phyloP scores from a whole-genome alignment of 2,113 vertebrate species.

The Neolamprologus longior region DNA sequence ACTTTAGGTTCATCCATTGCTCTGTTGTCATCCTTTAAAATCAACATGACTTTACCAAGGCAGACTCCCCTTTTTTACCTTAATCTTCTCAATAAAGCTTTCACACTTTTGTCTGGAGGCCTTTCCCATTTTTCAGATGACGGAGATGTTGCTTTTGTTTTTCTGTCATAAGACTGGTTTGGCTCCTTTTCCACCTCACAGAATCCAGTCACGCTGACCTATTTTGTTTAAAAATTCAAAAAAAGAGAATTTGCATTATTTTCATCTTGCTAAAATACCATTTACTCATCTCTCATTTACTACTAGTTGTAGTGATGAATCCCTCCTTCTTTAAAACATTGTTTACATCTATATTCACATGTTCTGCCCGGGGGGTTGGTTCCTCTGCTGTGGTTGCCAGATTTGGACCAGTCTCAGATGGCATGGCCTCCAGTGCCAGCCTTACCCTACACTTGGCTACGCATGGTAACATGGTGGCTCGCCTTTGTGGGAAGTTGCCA shows the following conservation, averaged over 20 bases:
- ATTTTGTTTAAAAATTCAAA: background rate
- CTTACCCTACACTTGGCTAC: background rate
- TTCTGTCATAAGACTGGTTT: background rate
- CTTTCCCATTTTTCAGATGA: background rate
- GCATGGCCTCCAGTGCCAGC: background rate
- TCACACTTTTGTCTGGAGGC: background rate
- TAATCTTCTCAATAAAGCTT: conserved; percentile 7
- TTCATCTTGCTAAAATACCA: background rate
- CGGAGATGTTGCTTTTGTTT: background rate
- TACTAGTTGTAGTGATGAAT: background rate
- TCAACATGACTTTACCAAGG: background rate
- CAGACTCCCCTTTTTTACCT: conserved; percentile 8
- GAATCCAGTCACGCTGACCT: background rate
- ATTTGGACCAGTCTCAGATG: conserved; percentile 20
- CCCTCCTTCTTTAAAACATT: background rate
- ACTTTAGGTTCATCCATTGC: background rate
- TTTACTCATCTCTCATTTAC: background rate
- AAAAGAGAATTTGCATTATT: background rate
- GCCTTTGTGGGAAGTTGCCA: conserved; percentile 47
- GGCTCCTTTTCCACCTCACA: background rate
- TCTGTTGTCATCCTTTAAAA: background rate
- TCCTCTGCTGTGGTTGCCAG: background rate
- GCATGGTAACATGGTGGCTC: background rate
- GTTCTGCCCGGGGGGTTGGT: background rate
- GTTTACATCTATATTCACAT: background rate